Conservation (phyloP, 2,797 vertebrate genomes). For the Hipposideros larvatus region DNA sequence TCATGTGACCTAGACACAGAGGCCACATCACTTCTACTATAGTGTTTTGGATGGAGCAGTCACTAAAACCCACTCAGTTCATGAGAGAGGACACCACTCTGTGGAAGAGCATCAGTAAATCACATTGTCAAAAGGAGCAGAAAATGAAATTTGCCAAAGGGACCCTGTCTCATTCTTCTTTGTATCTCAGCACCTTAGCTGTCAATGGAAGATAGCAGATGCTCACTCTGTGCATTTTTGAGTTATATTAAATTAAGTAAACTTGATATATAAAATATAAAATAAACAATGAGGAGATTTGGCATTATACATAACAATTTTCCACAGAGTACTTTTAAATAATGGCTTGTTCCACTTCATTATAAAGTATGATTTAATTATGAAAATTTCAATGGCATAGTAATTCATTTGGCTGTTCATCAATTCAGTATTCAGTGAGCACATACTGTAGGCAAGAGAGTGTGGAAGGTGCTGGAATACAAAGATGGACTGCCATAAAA, state of each 20-base stretch:
- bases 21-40: neutral
- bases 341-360: slow-evolving; percentile 76
- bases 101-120: neutral
- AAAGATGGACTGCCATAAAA: slow-evolving; percentile 58
- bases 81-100: neutral
- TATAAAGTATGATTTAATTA: slow-evolving; percentile 83
- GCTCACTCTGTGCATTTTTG: slow-evolving; percentile 69
- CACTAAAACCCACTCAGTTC: neutral
- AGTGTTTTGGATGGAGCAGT: neutral
- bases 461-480: slow-evolving; percentile 23
- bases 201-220: slow-evolving; percentile 69
- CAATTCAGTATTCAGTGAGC: slow-evolving; percentile 69
- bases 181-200: slow-evolving; percentile 31
- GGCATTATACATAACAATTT: slow-evolving; percentile 70
- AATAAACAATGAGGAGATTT: slow-evolving; percentile 70
- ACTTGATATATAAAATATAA: slow-evolving; percentile 73
- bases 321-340: slow-evolving; percentile 72
- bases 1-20: neutral
- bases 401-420: slow-evolving; percentile 78
- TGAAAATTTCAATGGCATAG: slow-evolving; percentile 73
- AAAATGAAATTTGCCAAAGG: slow-evolving; percentile 41
- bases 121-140: slow-evolving; percentile 5
- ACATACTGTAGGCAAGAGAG: slow-evolving; percentile 65
- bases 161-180: slow-evolving; percentile 43
- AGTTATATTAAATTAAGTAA: slow-evolving; percentile 77